phyloP scores from a whole-genome alignment of 2,888 invertebrate genomes.

The Laspeyria flexula region DNA sequence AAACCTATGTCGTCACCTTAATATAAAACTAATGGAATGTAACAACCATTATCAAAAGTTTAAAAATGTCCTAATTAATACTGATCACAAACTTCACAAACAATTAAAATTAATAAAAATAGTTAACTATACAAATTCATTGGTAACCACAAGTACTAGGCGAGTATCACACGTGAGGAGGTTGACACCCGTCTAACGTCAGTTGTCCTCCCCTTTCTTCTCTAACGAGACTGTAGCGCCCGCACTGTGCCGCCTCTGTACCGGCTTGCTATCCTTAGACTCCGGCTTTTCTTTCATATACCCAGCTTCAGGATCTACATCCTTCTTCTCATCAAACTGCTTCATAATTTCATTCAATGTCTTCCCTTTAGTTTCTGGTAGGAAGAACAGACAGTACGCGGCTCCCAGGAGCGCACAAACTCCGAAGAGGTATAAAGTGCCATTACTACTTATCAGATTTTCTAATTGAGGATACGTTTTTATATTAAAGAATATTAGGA shows the following conservation, averaged over 20 bases:
- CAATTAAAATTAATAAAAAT: conserved; percentile 35
- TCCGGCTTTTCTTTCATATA: conserved; percentile 56
- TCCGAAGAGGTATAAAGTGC: conserved; percentile 88
- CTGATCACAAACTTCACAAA: conserved; percentile 67
- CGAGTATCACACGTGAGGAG: conserved; percentile 34
- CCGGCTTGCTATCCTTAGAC: conserved; percentile 60
- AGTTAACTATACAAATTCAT: conserved; percentile 50
- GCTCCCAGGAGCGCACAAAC: conserved; percentile 87
- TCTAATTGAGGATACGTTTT: conserved; percentile 89
- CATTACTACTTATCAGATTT: conserved; percentile 84
- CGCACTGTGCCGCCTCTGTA: conserved; percentile 76
- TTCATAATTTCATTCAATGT: conserved; percentile 89
- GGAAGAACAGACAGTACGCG: conserved; percentile 85
- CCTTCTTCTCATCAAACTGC: conserved; percentile 82
- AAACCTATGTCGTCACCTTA: conserved; percentile 59
- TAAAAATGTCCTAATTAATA: conserved; percentile 60
- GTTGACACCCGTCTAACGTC: conserved; percentile 53
- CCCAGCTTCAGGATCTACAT: conserved; percentile 68
- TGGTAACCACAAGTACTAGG: conserved; percentile 53
- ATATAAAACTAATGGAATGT: conserved; percentile 54
- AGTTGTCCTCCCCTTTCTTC: conserved; percentile 54
- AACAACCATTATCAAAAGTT: conserved; percentile 36
- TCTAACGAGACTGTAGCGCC: conserved; percentile 73
- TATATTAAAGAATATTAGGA: conserved; percentile 89
- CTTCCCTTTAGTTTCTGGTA: conserved; percentile 90